Base-by-base conservation (phyloP, 2,113 vertebrate genomes). In the Fukomys damarensis region DNA sequence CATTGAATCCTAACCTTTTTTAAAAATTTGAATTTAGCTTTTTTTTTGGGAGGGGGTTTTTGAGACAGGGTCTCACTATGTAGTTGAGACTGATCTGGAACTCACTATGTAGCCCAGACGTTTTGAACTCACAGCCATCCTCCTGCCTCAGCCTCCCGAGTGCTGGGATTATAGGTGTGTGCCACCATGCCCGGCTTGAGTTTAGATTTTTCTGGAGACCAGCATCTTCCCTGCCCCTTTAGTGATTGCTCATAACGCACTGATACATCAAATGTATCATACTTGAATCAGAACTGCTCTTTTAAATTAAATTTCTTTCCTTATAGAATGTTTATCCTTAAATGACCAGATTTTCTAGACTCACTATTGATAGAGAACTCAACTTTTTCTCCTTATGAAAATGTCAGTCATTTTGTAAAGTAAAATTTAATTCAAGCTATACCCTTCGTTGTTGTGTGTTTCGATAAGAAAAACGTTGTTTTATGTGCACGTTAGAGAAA, bases 331-430 rank as follows among this genome's bases (percentile, higher is more conserved):
- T 86, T 86, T 86, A 76, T 41, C 20, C 74, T 96, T 91, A 93
- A 90, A 87, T 66, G 94, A 85, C 82, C 43, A 77, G 61, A 43
- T 80, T 91, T 79, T 89, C 22, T 87, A 93, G 38, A 95, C 54
- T 86, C 81, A 59, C 52, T 92, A 5, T 87, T 90, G 72, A 95
- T 79, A 87, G 94, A 97, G 56, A 56, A 80, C 28, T 95, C 74
- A 79, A 52, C 20, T 93, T 92, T 76, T 95, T 86, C 87, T 76
- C n/a, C 80, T 94, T 95, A 92, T 61, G 82, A 97, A 97, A 95
- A 76, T 32, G 30, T 20, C 61, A 80, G 30, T 20, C 61, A 80
- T 91, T 97, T 94, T 92, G 76, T 92, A 65, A 89, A 96, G 30
- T 89, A 65, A 77, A 82, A 46, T 22, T 85, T 80, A 96, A 84